Evolutionary conservation across 2,113 vertebrate genomes (phyloP).

Genomic region (Lichenostomus cassidix): DNA sequence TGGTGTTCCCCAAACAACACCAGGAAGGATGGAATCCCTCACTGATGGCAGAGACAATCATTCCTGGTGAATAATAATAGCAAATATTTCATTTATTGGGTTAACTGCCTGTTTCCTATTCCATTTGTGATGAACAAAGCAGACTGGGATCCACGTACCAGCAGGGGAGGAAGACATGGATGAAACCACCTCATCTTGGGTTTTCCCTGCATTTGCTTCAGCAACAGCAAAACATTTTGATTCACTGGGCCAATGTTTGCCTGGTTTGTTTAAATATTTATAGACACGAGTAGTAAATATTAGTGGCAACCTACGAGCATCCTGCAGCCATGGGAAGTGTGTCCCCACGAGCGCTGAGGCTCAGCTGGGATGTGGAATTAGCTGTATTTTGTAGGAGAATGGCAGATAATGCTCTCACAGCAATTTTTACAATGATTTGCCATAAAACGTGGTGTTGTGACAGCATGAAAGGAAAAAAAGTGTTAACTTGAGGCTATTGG

Average conservation of each 20-base stretch:
- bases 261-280: background rate
- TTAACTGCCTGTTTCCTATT: background rate
- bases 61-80: background rate
- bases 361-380: background rate
- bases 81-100: background rate
- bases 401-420: background rate
- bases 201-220: background rate
- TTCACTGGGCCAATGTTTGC: background rate
- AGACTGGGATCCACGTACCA: background rate
- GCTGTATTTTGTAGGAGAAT: background rate
- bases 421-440: background rate
- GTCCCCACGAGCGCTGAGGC: fast-evolving
- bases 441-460: background rate
- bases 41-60: background rate
- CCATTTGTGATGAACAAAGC: background rate
- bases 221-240: background rate
- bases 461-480: background rate
- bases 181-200: background rate
- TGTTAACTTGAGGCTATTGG: background rate
- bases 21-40: background rate
- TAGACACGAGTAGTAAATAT: background rate
- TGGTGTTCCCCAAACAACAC: background rate
- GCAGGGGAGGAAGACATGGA: background rate
- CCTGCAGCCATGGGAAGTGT: background rate
- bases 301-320: background rate